Percentiles rank a stretch among this genome's conserved stretches.
Evolutionary conservation across 2,888 invertebrate species (phyloP).

Genomic region (Toxonevra muliebris): DNA sequence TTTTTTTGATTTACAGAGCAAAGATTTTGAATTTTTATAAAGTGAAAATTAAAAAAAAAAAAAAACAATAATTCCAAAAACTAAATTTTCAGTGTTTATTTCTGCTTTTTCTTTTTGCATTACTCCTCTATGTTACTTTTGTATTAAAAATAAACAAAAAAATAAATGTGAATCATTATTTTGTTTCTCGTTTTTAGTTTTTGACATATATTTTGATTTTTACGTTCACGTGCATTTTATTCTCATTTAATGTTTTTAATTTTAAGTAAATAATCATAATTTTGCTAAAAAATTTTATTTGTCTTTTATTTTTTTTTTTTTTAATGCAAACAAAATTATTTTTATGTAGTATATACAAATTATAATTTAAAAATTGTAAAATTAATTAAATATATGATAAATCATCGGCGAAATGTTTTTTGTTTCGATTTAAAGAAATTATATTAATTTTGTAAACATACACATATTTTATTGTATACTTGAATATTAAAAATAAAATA

Average conservation of each 20-base stretch:
- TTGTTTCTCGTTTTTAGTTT: constrained; percentile 27
- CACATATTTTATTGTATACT: constrained; percentile 22
- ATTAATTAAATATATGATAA: constrained; percentile 13
- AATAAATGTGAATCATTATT: constrained; percentile 8
- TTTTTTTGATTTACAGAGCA: constrained; percentile 41
- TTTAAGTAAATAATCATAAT: constrained; percentile 17
- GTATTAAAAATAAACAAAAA: not conserved
- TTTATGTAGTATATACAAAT: not conserved
- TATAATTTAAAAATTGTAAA: not conserved
- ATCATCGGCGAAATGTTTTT: constrained; percentile 1
- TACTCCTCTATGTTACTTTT: constrained; percentile 1
- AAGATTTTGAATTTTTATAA: constrained; percentile 37
- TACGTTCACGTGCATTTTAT: constrained; percentile 29
- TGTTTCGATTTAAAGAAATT: constrained; percentile 8
- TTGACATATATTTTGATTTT: constrained; percentile 30
- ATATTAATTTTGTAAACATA: constrained; percentile 24
- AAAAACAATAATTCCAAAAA: not conserved
- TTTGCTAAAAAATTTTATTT: not conserved
- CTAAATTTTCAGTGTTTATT: too few species aligned
- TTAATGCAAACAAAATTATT: constrained; percentile 6
- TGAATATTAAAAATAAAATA: constrained; percentile 22
- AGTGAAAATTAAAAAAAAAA: constrained; percentile 6
- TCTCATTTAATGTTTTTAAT: constrained; percentile 30
- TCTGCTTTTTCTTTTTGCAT: not conserved
- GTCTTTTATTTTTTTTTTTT: constrained; percentile 1